A percentile compares a stretch with the other conserved stretches of the same genome.
Evolutionary conservation across 1,140 invertebrate genomes (phyloP).

Genomic region (Zaprionus inermis): DNA sequence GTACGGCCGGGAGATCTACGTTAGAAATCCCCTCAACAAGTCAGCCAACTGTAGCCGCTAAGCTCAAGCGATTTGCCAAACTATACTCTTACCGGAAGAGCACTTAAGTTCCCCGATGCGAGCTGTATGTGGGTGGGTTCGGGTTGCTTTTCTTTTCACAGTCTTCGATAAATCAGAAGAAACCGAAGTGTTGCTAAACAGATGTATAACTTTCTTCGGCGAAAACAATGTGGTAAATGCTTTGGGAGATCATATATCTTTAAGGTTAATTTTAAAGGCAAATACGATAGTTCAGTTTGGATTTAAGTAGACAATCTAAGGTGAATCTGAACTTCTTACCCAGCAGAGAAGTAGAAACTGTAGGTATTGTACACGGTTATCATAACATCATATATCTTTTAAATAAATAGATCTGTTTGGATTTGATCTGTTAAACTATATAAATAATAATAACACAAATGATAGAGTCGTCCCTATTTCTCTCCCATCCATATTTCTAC

Average conservation of each 20-base stretch:
- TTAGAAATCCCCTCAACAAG: constrained; percentile 52
- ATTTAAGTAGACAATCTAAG: background rate
- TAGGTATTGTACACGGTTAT: too few relatives aligned
- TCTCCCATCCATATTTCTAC: too few relatives aligned
- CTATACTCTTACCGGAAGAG: constrained; percentile 40
- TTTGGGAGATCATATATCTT: background rate
- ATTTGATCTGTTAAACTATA: too few relatives aligned
- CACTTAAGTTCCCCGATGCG: background rate
- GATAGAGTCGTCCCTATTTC: too few relatives aligned
- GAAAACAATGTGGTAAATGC: background rate
- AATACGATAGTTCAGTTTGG: background rate
- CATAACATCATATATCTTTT: too few relatives aligned
- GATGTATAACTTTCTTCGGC: background rate
- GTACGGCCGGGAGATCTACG: constrained; percentile 17
- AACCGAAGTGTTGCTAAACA: background rate
- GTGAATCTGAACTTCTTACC: too few relatives aligned
- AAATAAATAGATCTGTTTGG: too few relatives aligned
- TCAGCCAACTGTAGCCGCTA: constrained; percentile 74
- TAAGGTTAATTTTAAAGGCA: background rate
- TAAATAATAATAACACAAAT: too few relatives aligned
- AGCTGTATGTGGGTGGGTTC: background rate
- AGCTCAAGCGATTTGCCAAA: constrained; percentile 65
- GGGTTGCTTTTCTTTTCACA: background rate
- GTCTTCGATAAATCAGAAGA: background rate
- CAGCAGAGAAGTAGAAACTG: too few relatives aligned